Base-by-base conservation (phyloP, 2,888 invertebrate species). In the Scaptomyza flava region DNA sequence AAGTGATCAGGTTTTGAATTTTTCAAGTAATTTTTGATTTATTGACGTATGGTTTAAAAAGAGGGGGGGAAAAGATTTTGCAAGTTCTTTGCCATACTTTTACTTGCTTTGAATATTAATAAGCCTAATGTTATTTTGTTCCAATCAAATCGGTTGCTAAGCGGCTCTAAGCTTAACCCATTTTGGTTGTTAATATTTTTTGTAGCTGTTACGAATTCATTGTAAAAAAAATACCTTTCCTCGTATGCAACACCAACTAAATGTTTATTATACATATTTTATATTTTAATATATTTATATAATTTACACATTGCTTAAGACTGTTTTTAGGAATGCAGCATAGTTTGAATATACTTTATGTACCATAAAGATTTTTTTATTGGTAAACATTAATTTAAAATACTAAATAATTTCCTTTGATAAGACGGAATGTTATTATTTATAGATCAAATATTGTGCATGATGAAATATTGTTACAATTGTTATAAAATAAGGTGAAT, bases 391-490 rank as follows among this genome's bases (percentile, higher is more conserved):
- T 17, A 17, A 17, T 17, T 17, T 17, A 17, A 33, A 20, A 31
- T 34, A 33, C 7, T 20, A 14, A 54, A 27, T 54, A 23, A 45
- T 17, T 17, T 2, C 12, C 12, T 45, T 20, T 31, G 52, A 36
- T 1, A 53, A 64, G 50, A 50, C 6, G 70, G 58, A 70, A 70
- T 70, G 64, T 58, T n/a, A 14, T 42, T 12, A 8, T 20, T 52
- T 7, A 8, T 42, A 33, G 53, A 38, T 47, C 46, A 47, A 47
- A 31, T 11, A 17, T 31, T 31, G 9, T 4, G 17, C 2, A 9
- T 14, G 9, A 27, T 46, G 6, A 46, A 47, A n/a, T 36, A 4
- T 6, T 27, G 0, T 27, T 27, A 27, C 27, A 27, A 27, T 27
- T 5, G 27, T 27, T 27, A 6, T 27, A 6, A 27, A 27, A 11